A percentile compares a stretch with the other conserved stretches of the same genome.
These are phyloP conservation scores for Sinocyclocheilus rhinocerous DNA, from an alignment of 2,113 vertebrate species.

Conservation along the genomic window DNA sequence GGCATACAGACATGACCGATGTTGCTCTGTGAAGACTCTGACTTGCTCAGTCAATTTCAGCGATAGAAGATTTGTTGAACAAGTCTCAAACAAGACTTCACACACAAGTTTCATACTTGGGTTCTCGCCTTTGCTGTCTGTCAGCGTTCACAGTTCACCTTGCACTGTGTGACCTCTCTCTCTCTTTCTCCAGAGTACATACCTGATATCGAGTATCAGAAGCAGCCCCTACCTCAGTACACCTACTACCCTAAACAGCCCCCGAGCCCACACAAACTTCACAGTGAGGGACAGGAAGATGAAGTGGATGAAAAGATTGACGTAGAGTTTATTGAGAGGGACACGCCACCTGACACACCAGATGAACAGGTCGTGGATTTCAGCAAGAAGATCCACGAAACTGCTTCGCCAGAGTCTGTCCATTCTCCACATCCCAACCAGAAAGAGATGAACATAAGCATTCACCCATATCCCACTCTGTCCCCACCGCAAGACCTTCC, in stretches of 20 bases:
- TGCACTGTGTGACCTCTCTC: constrained; percentile 4
- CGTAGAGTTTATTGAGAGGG: constrained; percentile 72
- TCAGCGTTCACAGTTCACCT: neutral
- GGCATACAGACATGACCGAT: neutral
- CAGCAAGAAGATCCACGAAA: constrained; percentile 52
- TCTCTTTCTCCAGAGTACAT: constrained; percentile 58
- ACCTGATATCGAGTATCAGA: constrained; percentile 54
- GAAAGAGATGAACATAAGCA: constrained; percentile 60
- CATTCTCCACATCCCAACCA: constrained; percentile 27
- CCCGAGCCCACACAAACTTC: constrained; percentile 4
- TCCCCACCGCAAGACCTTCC: constrained; percentile 62
- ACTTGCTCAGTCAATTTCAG: neutral
- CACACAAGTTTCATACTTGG: no score
- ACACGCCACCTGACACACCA: constrained; percentile 73
- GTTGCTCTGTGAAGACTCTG: neutral
- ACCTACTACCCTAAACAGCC: constrained; percentile 23
- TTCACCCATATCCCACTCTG: neutral
- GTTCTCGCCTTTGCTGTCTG: neutral
- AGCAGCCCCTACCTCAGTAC: constrained; percentile 64
- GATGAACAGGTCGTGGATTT: constrained; percentile 73
- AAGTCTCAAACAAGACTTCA: no score
- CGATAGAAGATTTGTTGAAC: no score
- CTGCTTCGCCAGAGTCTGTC: neutral
- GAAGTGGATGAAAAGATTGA: constrained; percentile 68
- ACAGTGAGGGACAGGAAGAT: constrained; percentile 59